These are phyloP conservation scores for Ips nitidus DNA, from an alignment of 1,140 invertebrate species.

Conservation along the genomic window DNA sequence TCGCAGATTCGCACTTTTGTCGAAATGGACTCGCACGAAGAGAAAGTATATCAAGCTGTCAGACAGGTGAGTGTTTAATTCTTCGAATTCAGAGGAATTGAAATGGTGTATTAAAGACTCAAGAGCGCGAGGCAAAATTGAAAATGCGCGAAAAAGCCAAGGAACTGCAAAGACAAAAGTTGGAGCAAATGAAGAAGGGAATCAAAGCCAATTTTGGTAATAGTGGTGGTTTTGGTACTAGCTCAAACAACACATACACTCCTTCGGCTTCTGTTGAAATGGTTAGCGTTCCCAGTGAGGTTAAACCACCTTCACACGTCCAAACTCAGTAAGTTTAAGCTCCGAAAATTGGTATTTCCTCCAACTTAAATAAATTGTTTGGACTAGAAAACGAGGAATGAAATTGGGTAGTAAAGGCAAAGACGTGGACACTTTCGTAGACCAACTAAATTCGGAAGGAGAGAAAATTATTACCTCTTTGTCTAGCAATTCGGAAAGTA, in stretches of 20 bases:
- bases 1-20: constrained; percentile 98
- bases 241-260: constrained; percentile 55
- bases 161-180: constrained; percentile 82
- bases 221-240: constrained; percentile 62
- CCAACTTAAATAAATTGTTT: constrained; percentile 19
- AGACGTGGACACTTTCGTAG: constrained; percentile 95
- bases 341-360: constrained; percentile 8
- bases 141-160: constrained; percentile 98
- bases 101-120: constrained; percentile 65
- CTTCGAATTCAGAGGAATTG: background rate
- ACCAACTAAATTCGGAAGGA: constrained; percentile 95
- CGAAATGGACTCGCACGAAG: constrained; percentile 99
- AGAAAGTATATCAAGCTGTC: constrained; percentile 97
- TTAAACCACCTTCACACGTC: constrained; percentile 54
- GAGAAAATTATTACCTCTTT: constrained; percentile 68
- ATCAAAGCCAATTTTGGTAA: constrained; percentile 57
- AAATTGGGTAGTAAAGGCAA: constrained; percentile 91
- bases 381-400: constrained; percentile 75
- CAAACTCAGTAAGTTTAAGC: constrained; percentile 53
- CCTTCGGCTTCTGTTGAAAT: constrained; percentile 56
- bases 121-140: constrained; percentile 95
- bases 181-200: constrained; percentile 81
- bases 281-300: constrained; percentile 57
- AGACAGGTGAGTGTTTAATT: constrained; percentile 66
- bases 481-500: constrained; percentile 44